Conservation (phyloP, 2,888 invertebrate species). For the Tipula helvola region DNA sequence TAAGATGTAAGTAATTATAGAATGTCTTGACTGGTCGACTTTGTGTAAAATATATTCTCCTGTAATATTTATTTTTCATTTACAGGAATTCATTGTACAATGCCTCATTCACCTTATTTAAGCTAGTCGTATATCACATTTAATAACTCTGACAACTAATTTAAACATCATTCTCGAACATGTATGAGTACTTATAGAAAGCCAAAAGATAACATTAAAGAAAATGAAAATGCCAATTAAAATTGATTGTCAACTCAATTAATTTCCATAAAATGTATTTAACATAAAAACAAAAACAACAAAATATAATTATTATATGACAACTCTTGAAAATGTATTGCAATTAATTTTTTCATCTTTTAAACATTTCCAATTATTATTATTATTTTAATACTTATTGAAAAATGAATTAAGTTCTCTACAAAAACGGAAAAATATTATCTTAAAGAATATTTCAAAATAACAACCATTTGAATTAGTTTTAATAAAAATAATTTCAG, state of each 20-base stretch:
- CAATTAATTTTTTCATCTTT: not conserved
- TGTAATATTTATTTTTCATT: too few relatives aligned
- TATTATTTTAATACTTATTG: not conserved
- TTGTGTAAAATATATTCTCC: too few relatives aligned
- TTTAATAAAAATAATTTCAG: not conserved
- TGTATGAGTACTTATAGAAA: not conserved
- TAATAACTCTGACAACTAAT: too few relatives aligned
- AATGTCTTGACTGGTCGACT: too few relatives aligned
- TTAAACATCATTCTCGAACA: too few relatives aligned
- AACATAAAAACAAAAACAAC: not conserved
- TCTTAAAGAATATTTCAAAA: not conserved
- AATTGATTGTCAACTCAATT: not conserved
- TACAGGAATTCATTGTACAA: too few relatives aligned
- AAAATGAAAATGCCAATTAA: not conserved
- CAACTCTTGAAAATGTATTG: not conserved
- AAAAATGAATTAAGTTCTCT: not conserved
- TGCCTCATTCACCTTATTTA: too few relatives aligned
- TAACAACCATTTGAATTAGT: not conserved
- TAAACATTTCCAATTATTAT: not conserved
- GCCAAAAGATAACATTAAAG: not conserved
- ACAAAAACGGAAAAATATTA: not conserved
- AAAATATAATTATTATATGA: not conserved
- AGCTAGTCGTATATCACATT: too few relatives aligned
- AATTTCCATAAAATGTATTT: not conserved
- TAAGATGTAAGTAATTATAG: too few relatives aligned